Percentiles rank a stretch among this genome's conserved stretches.
Evolutionary conservation across 2,113 vertebrate genomes (phyloP).

Genomic region (Rutilus rutilus): DNA sequence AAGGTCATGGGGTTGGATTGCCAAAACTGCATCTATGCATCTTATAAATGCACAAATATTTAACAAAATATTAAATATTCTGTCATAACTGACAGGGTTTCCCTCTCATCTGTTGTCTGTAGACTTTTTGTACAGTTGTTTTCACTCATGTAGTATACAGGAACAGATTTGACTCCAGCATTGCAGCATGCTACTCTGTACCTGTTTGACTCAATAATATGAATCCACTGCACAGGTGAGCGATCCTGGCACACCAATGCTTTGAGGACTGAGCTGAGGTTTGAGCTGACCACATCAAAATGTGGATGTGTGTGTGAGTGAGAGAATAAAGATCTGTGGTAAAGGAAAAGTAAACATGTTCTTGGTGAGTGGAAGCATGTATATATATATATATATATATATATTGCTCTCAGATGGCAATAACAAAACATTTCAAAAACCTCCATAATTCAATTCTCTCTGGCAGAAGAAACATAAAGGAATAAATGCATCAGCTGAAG

Average conservation of each 20-base stretch:
- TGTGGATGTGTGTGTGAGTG: neutral
- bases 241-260: neutral
- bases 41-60: neutral
- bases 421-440: conserved; percentile 36
- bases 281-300: neutral
- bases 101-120: neutral
- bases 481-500: conserved; percentile 7
- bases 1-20: neutral
- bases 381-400: neutral
- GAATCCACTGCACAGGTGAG: neutral
- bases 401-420: conserved; percentile 19
- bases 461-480: conserved; percentile 27
- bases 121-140: neutral
- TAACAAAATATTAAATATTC: neutral
- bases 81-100: neutral
- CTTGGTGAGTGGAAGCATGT: conserved; percentile 16
- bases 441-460: conserved; percentile 31
- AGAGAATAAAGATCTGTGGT: neutral
- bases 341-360: neutral
- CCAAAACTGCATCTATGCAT: neutral
- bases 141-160: neutral
- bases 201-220: neutral
- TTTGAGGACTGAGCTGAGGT: neutral
- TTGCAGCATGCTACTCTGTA: neutral
- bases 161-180: neutral